These are phyloP conservation scores for Heliconius ismenius DNA, from an alignment of 2,888 invertebrate genomes.

Conservation along the genomic window DNA sequence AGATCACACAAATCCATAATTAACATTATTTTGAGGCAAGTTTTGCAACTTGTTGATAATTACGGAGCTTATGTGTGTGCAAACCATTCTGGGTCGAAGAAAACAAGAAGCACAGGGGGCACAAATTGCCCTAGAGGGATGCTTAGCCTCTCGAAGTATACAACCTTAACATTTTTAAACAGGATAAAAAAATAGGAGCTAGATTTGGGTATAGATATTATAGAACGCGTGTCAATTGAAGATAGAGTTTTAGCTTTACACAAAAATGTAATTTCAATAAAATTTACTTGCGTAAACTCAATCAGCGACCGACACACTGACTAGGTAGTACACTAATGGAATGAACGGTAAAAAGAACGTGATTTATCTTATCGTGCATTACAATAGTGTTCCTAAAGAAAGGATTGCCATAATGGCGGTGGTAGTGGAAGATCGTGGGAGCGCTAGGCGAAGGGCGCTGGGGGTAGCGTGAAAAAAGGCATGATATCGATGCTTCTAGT, in stretches of 20 bases:
- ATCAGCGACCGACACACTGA: slow-evolving; percentile 51
- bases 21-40: slow-evolving; percentile 43
- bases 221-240: slow-evolving; percentile 51
- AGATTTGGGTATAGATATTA: slow-evolving; percentile 75
- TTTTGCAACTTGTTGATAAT: slow-evolving; percentile 54
- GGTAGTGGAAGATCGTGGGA: slow-evolving; percentile 75
- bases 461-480: slow-evolving; percentile 57
- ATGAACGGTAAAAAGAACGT: slow-evolving; percentile 53
- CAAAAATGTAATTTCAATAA: slow-evolving; percentile 28
- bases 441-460: slow-evolving; percentile 74
- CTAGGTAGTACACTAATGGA: slow-evolving; percentile 59
- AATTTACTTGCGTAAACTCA: slow-evolving; percentile 40
- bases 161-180: slow-evolving; percentile 78
- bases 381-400: slow-evolving; percentile 59
- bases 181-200: slow-evolving; percentile 82
- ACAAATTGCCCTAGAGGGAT: slow-evolving; percentile 63
- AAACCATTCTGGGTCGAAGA: slow-evolving; percentile 66
- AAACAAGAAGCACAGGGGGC: slow-evolving; percentile 80
- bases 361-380: slow-evolving; percentile 55
- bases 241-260: slow-evolving; percentile 34
- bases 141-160: slow-evolving; percentile 67
- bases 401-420: slow-evolving; percentile 69
- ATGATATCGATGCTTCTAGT: slow-evolving; percentile 50
- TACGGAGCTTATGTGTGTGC: slow-evolving; percentile 55
- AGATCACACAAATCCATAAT: slow-evolving; percentile 57